Conservation (phyloP, 2,888 invertebrate species). For the Rhogogaster chlorosoma region DNA sequence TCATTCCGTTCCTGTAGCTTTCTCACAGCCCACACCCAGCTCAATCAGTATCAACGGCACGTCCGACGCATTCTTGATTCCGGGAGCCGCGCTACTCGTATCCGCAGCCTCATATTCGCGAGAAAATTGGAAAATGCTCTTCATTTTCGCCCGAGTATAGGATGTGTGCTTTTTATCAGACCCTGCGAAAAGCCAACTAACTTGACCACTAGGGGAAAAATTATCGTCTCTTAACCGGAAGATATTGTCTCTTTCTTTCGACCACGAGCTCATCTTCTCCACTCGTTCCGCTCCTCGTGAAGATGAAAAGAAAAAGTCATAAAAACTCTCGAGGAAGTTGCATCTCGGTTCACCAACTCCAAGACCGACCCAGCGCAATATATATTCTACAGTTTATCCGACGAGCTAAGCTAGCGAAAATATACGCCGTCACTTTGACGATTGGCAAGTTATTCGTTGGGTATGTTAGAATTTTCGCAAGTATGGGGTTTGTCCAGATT, state of each 20-base stretch:
- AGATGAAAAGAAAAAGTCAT: not conserved
- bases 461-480: not conserved
- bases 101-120: slow-evolving; percentile 65
- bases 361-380: not conserved
- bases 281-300: not conserved
- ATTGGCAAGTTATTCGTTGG: not conserved
- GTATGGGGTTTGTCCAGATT: not conserved
- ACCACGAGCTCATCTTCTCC: not conserved
- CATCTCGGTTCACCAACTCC: not conserved
- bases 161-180: slow-evolving; percentile 17
- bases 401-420: not conserved
- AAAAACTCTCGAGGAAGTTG: not conserved
- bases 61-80: slow-evolving; percentile 64
- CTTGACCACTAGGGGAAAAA: slow-evolving; percentile 17
- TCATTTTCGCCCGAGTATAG: slow-evolving; percentile 56
- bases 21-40: slow-evolving; percentile 50
- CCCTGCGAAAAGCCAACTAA: not conserved
- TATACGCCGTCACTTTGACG: not conserved
- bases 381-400: not conserved
- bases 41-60: slow-evolving; percentile 65
- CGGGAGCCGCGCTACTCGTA: slow-evolving; percentile 61
- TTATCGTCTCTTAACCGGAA: slow-evolving; percentile 11
- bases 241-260: slow-evolving; percentile 15
- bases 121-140: slow-evolving; percentile 73
- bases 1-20: slow-evolving; percentile 63